Conservation (phyloP, 2,888 invertebrate species). For the Antitype chi region DNA sequence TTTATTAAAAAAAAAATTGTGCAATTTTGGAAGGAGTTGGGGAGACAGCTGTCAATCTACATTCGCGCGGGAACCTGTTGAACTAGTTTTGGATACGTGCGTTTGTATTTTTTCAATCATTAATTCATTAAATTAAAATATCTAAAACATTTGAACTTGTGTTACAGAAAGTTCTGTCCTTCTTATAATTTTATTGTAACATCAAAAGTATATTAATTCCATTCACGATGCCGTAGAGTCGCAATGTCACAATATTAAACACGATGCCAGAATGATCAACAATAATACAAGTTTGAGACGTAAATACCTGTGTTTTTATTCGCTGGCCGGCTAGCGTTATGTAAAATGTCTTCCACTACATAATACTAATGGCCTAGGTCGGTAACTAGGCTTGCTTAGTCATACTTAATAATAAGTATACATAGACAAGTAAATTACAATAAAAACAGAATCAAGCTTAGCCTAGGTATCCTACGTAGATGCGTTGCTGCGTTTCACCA, state of each 20-base stretch:
- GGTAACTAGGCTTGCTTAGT: slow-evolving; percentile 22
- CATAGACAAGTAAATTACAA: not conserved
- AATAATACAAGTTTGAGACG: slow-evolving; percentile 8
- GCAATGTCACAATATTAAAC: not conserved
- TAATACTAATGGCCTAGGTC: not conserved
- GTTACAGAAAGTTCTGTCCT: not conserved
- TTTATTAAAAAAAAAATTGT: slow-evolving; percentile 39
- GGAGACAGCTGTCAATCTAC: slow-evolving; percentile 20
- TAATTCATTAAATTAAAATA: not conserved
- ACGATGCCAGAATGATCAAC: not conserved
- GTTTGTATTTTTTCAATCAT: slow-evolving; percentile 2
- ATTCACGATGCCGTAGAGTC: not conserved
- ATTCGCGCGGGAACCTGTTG: slow-evolving; percentile 48
- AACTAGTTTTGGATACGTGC: slow-evolving; percentile 12
- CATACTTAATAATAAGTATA: not conserved
- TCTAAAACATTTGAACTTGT: not conserved
- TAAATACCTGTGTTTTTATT: slow-evolving; percentile 15
- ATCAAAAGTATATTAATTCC: not conserved
- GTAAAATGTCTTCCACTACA: slow-evolving; percentile 3
- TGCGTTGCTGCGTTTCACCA: not conserved
- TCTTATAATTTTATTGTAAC: not conserved
- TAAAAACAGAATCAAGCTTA: not conserved
- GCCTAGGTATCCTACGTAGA: not conserved
- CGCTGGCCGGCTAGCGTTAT: not conserved
- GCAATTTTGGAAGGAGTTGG: slow-evolving; percentile 35